Base-by-base conservation (phyloP, 2,797 vertebrate species). In the Zalophus californianus region DNA sequence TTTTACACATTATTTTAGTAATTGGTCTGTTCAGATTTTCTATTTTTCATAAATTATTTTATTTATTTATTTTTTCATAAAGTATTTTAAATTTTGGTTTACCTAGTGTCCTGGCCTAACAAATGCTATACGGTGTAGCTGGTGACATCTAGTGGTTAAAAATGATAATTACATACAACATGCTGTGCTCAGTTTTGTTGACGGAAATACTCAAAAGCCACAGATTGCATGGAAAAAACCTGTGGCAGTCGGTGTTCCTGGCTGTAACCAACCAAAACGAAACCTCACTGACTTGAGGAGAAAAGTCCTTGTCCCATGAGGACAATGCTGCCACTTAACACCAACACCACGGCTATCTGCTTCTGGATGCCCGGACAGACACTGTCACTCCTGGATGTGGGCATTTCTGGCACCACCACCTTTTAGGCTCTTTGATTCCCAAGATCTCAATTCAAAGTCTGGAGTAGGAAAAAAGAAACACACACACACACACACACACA, bases 71-170 rank as follows among this genome's bases (percentile, higher is more conserved):
- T 68, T 68, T 68, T 68, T 68, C 32, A 18, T 35, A 35, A 35
- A 68, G n/a, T 35, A 68, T 68, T 94, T 83, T 7, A 21, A 78
- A 44, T 58, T 77, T 91, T 77, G 82, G 15, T 84, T 91, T 56
- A 52, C 21, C 27, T 88, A 1, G 3, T 88, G 23, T 58, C 15
- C 2, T 56, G 1, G 23, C n/a, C 41, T 83, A 52, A 41, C 64
- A 94, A 96, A 64, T 23, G 3, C 35, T 64, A 1, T 58, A 29
- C 25, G 2, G 48, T 83, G 80, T 86, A 56, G 23, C 54, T 29
- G 27, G n/a, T 90, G 95, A 70, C 90, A 84, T 48, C 95, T 91
- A 70, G 93, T 94, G 96, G 86, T 90, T 52, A 82, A 83, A 68
- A 91, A 38, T 38, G 60, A 70, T 50, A 56, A 77, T 91, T 91